Evolutionary conservation across 2,113 vertebrate species (phyloP).

Genomic region (Sitta europaea): DNA sequence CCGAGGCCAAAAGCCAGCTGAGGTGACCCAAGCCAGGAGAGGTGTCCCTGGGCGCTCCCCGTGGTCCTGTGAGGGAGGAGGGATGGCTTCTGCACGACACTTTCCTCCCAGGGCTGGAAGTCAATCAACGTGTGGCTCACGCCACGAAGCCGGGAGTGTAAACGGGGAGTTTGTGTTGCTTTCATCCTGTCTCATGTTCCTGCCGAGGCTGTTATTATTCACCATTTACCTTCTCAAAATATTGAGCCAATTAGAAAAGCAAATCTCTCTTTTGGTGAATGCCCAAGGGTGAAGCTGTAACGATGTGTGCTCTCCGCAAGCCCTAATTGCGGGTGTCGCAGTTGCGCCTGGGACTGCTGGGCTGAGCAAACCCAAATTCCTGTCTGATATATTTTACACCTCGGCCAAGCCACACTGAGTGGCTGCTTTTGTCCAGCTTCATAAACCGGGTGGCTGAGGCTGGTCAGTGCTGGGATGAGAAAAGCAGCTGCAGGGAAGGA

Average conservation of each 20-base stretch:
- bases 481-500: background rate
- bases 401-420: background rate
- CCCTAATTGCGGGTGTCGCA: background rate
- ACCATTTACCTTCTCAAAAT: conserved; percentile 52
- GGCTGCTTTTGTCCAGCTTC: background rate
- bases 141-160: background rate
- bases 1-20: background rate
- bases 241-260: conserved; percentile 54
- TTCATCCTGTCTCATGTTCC: conserved; percentile 24
- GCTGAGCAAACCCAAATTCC: conserved; percentile 23
- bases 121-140: background rate
- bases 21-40: conserved; percentile 2
- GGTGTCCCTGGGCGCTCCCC: background rate
- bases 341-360: background rate
- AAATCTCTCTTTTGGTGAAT: conserved; percentile 31
- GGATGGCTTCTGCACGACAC: background rate
- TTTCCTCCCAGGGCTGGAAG: conserved; percentile 1
- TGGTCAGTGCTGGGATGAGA: background rate
- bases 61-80: background rate
- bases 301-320: background rate
- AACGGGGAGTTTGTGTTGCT: background rate
- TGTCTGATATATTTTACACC: background rate
- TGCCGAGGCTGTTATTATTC: conserved; percentile 45
- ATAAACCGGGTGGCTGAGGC: background rate
- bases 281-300: conserved; percentile 14